Percentiles rank a stretch among this genome's conserved stretches.
phyloP scores from a whole-genome alignment of 2,797 vertebrate species.

The Paedocypris micromegethes region DNA sequence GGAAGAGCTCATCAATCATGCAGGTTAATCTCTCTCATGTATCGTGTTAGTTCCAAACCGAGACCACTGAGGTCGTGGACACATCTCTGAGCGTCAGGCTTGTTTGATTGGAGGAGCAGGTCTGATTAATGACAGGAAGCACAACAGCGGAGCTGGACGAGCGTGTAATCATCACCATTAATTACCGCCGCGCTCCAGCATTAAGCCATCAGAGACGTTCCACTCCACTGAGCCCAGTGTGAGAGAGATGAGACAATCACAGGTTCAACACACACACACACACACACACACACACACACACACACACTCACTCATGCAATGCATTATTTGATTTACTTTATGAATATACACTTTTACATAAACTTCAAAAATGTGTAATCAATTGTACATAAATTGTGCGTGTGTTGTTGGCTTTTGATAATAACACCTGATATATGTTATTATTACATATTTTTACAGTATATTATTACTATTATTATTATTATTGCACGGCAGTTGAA shows the following conservation, averaged over 20 bases:
- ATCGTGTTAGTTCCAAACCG: not conserved
- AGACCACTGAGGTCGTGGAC: conserved; percentile 25
- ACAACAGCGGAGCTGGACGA: conserved; percentile 61
- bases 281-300: no score
- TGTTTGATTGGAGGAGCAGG: conserved; percentile 61
- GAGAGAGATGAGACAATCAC: not conserved
- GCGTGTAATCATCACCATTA: conserved; percentile 66
- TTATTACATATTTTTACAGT: no score
- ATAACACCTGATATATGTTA: no score
- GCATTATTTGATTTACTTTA: no score
- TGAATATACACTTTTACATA: no score
- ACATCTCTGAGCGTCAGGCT: conserved; percentile 55
- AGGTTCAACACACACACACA: not conserved
- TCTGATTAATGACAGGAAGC: conserved; percentile 62
- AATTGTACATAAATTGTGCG: no score
- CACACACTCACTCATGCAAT: no score
- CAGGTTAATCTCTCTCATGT: not conserved
- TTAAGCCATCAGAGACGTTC: conserved; percentile 13
- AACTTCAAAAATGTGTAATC: no score
- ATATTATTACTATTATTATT: no score
- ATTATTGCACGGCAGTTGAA: no score
- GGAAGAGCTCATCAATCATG: no score
- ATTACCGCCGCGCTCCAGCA: conserved; percentile 52
- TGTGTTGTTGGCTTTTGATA: no score
- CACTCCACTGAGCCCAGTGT: conserved; percentile 2